These are phyloP conservation scores for Gambelia wislizenii DNA, from an alignment of 2,797 vertebrate genomes.

Conservation along the genomic window DNA sequence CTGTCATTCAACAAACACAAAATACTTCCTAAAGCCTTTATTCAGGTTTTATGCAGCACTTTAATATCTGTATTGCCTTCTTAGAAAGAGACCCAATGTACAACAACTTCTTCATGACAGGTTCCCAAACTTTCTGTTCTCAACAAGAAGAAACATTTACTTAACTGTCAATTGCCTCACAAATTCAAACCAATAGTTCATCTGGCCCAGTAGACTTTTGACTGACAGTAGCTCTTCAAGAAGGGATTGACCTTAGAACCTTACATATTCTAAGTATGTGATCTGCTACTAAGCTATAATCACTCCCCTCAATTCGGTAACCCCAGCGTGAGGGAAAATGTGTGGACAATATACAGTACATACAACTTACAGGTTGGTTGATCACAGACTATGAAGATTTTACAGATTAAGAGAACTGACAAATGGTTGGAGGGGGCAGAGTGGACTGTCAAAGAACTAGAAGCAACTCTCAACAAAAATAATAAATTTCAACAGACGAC, in stretches of 20 bases:
- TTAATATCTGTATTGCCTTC: neutral
- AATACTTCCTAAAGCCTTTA: neutral
- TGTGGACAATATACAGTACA: no score
- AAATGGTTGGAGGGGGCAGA: neutral
- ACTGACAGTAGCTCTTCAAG: neutral
- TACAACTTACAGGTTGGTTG: neutral
- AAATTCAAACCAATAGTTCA: neutral
- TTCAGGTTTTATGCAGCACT: neutral
- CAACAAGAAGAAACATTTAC: neutral
- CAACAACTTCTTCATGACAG: neutral
- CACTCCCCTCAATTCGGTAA: neutral
- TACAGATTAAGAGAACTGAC: neutral
- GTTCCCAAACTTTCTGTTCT: neutral
- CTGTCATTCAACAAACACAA: neutral
- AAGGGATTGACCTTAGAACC: neutral
- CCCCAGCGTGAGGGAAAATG: neutral
- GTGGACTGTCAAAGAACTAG: neutral
- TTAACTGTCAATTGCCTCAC: neutral
- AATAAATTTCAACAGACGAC: neutral
- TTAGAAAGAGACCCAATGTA: neutral
- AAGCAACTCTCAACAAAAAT: conserved; percentile 13
- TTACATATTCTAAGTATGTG: neutral
- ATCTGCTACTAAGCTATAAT: neutral
- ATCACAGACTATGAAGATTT: neutral
- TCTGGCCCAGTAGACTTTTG: neutral